Percentiles rank a stretch among this genome's conserved stretches.
Conservation (phyloP, 2,888 invertebrate species). For the Diabrotica balteata region DNA sequence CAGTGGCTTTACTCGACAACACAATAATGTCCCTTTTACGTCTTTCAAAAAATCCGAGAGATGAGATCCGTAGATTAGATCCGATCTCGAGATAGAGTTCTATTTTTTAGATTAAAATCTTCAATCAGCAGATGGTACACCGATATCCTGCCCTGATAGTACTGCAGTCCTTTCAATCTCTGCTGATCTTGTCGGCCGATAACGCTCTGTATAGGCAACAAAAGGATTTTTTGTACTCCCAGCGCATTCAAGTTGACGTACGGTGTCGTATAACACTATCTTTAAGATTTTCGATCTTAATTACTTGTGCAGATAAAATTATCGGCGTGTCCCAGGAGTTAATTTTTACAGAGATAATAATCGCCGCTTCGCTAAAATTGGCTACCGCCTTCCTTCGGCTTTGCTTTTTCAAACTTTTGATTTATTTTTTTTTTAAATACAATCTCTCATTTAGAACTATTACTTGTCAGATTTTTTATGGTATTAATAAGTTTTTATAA, state of each 20-base stretch:
- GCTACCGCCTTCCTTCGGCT: slow-evolving; percentile 11
- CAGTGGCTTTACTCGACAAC: slow-evolving; percentile 52
- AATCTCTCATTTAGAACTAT: too few species aligned
- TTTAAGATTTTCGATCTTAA: slow-evolving; percentile 38
- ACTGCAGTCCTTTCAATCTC: slow-evolving; percentile 32
- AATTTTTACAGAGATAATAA: slow-evolving; percentile 28
- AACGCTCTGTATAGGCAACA: slow-evolving; percentile 36
- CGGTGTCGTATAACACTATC: slow-evolving; percentile 38
- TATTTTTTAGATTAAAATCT: slow-evolving; percentile 45
- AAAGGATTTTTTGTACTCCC: slow-evolving; percentile 30
- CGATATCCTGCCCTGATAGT: slow-evolving; percentile 45
- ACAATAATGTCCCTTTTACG: slow-evolving; percentile 50
- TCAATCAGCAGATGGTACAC: slow-evolving; percentile 48
- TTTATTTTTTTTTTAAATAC: too few species aligned
- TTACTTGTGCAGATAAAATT: slow-evolving; percentile 39
- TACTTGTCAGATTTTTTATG: too few species aligned
- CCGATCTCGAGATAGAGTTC: slow-evolving; percentile 50
- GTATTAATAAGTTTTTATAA: too few species aligned
- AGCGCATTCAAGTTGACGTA: slow-evolving; percentile 32
- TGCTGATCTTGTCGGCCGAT: slow-evolving; percentile 35
- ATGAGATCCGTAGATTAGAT: slow-evolving; percentile 46
- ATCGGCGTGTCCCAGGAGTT: slow-evolving; percentile 31
- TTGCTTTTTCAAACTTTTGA: too few species aligned
- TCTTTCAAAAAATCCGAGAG: slow-evolving; percentile 39
- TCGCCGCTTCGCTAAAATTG: slow-evolving; percentile 10